phyloP scores from a whole-genome alignment of 1,140 invertebrate species.

The Tetragnatha versicolor region DNA sequence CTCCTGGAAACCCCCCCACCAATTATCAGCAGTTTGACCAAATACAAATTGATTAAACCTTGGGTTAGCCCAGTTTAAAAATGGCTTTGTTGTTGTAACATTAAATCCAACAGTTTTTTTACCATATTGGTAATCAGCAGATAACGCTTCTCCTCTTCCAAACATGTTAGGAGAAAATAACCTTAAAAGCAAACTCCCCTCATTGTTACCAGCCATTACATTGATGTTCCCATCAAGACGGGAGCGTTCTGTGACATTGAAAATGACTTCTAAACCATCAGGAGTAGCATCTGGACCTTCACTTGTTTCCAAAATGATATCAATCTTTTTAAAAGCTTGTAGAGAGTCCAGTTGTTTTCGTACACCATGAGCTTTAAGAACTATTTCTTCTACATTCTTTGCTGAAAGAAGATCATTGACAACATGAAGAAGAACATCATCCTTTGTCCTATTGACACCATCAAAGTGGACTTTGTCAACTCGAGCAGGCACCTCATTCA shows the following conservation, averaged over 20 bases:
- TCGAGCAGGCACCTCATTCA: slow-evolving; percentile 65
- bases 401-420: slow-evolving; percentile 78
- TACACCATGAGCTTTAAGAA: slow-evolving; percentile 68
- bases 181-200: slow-evolving; percentile 78
- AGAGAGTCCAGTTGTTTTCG: slow-evolving; percentile 75
- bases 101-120: slow-evolving; percentile 77
- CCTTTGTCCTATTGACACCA: slow-evolving; percentile 80
- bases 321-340: slow-evolving; percentile 83
- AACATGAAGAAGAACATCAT: slow-evolving; percentile 79
- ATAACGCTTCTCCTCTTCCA: slow-evolving; percentile 80
- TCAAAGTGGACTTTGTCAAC: slow-evolving; percentile 82
- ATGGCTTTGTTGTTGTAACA: slow-evolving; percentile 78
- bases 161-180: slow-evolving; percentile 78
- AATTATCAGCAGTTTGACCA: slow-evolving; percentile 69
- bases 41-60: slow-evolving; percentile 51
- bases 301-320: slow-evolving; percentile 83
- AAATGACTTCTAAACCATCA: slow-evolving; percentile 84
- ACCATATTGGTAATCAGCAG: slow-evolving; percentile 79
- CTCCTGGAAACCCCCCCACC: slow-evolving; percentile 79
- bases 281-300: slow-evolving; percentile 71
- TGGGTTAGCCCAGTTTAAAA: slow-evolving; percentile 62
- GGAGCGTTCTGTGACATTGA: slow-evolving; percentile 78
- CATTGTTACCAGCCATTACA: slow-evolving; percentile 84
- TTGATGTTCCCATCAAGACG: slow-evolving; percentile 79
- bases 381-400: slow-evolving; percentile 67